Evolutionary conservation across 2,113 vertebrate species (phyloP), one percentile per base, ranked within the genome.

Genomic region (Muscicapa adusta): DNA sequence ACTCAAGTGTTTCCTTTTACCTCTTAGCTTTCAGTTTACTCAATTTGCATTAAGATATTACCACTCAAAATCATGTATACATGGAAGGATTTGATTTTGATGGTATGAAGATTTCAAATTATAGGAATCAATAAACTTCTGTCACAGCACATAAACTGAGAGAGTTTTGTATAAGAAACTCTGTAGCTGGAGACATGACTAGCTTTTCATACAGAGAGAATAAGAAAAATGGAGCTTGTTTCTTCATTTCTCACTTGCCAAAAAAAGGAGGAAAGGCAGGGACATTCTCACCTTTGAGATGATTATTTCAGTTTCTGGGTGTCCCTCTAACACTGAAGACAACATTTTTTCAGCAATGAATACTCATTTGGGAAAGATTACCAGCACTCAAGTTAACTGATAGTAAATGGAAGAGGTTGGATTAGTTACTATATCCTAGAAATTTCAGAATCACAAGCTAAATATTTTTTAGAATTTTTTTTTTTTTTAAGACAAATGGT

Each of bases 51-150:
- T 80, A 23, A 83, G 77, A 45, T 70, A 56, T 61, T 79, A 38
- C 14, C 7, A 15, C 47, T 53, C 34, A 62, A 87, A 89, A 61
- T 72, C 57, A 40, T 9, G 9, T 26, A 22, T 62, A 38, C 8
- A 5, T 42, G 6, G 38, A 42, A 73, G 10, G 18, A 16, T 78
- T 95, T 93, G 45, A 66, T 85, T 48, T 53, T 77, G 24, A 31
- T 65, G 23, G 40, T 18, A 94, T 71, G 66, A 85, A 34, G 38
- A 31, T 94, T 96, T 79, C 16, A 66, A 72, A 83, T 80, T 6
- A 79, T 57, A 11, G 15, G 5, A 73, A 51, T 66, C 15, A 50
- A 38, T 75, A 57, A 36, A 45, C 7, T 58, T 75, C 25, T 53
- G 40, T 45, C 31, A 72, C 20, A 53, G 40, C 23, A 65, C 11